Base-by-base conservation (phyloP, 2,888 invertebrate species). In the Meandrusa payeni region DNA sequence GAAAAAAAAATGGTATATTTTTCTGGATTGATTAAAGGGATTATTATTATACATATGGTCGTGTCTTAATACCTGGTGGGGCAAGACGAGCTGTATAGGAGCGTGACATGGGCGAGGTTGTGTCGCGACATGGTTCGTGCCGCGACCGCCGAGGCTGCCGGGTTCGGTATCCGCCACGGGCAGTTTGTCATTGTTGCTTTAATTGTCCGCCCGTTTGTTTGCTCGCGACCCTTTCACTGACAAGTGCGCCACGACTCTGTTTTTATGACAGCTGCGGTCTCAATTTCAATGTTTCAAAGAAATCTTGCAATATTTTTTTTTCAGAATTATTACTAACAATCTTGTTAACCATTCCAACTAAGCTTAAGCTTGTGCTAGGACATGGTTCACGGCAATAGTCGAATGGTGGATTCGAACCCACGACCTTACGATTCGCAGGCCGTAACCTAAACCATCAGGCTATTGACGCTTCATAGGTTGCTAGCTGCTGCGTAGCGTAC, bases 221-320 rank as follows among this genome's bases (percentile, higher is more conserved):
- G 40, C 40, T 32, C 13, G 37, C 41, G 48, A 23, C 36, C 50
- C 54, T 52, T 54, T 54, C 54, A 52, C 54, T 34, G 17, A 28
- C 27, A 33, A 32, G 7, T 28, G 33, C 9, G 31, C 27, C 33
- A 37, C 36, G 32, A 37, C 6, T 24, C 27, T 7, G 15, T 33
- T 28, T 27, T 27, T 29, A 19, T 29, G 28, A 22, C 13, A 39
- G 5, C 12, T 11, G 23, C 38, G 13, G 13, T 26, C 15, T 39
- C 22, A 39, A 29, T 20, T 11, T 32, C 3, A 11, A 20, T 11
- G 11, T 11, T 20, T n/a, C 5, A 17, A 29, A n/a, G n/a, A n/a
- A n/a, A n/a, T n/a, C n/a, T n/a, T n/a, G n/a, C n/a, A n/a, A n/a
- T n/a, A n/a, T n/a, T n/a, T n/a, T n/a, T n/a, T n/a, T n/a, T n/a